A percentile compares a stretch with the other conserved stretches of the same genome.
Conservation (phyloP, 2,888 invertebrate species). For the Andrena trimmerana region DNA sequence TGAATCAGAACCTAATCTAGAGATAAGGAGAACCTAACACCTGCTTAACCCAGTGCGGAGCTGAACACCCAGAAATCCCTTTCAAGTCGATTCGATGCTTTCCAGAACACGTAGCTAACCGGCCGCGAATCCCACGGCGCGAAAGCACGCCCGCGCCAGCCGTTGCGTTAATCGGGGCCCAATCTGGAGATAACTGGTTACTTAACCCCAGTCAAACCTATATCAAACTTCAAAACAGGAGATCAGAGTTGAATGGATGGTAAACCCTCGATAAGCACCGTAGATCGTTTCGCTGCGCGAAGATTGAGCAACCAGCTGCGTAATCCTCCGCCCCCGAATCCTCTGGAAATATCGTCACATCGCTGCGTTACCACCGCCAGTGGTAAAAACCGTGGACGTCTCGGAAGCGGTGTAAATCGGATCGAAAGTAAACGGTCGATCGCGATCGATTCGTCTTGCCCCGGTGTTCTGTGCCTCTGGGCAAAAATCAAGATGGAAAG, state of each 20-base stretch:
- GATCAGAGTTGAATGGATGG: no score
- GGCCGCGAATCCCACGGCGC: no score
- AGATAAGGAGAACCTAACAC: no score
- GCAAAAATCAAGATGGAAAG: constrained; percentile 30
- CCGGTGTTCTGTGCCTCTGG: neutral
- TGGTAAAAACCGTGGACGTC: constrained; percentile 1
- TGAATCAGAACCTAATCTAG: no score
- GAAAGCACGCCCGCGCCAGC: no score
- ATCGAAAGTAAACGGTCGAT: constrained; percentile 45
- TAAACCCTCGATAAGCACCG: no score
- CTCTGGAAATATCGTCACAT: neutral
- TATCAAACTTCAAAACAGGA: neutral
- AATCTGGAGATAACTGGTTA: no score
- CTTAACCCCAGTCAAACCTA: neutral
- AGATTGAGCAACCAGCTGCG: neutral
- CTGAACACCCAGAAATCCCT: no score
- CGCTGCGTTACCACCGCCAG: neutral
- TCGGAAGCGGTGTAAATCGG: constrained; percentile 30
- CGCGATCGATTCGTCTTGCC: constrained; percentile 38
- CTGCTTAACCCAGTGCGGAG: no score
- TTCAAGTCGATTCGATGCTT: no score
- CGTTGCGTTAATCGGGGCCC: no score
- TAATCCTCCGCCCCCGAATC: neutral
- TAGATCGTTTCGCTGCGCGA: neutral
- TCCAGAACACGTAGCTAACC: no score